Evolutionary conservation across 2,888 invertebrate species (phyloP), one percentile per base, ranked within the genome.

Genomic region (Lithophane leautieri): DNA sequence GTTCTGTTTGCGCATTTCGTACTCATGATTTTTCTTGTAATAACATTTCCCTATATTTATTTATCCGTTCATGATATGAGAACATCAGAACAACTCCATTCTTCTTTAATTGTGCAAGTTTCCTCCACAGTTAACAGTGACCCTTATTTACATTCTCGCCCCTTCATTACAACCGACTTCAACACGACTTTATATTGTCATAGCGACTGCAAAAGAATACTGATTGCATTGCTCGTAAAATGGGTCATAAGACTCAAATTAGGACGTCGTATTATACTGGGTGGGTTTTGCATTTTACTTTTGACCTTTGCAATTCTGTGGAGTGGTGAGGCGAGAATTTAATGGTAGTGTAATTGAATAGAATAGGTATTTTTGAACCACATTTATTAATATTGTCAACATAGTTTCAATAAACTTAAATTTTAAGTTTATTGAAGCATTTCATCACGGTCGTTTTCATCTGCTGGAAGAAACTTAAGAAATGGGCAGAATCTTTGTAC

Each of bases 221-320:
- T 82, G 80, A 87, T 87, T 86, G 83, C 72, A 75, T 71, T 74
- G n/a, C 63, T 58, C 28, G 70, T 62, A 65, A 87, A 86, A 71
- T 72, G 61, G 79, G 74, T 73, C 81, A 67, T 76, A 73, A 83
- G 76, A 69, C 40, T 61, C 28, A 66, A 75, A 52, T 65, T 60
- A 76, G 63, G 44, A 71, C 58, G 66, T 67, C 58, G 50, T 44
- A 58, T 70, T 67, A 40, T n/a, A 40, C 9, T 56, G 34, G 28
- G 19, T 52, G 60, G 8, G 12, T 28, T 74, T 44, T 44, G 19
- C 11, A 22, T 60, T 44, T 74, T 47, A 40, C 50, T 52, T 63
- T 63, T 73, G 40, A 50, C 25, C 22, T 50, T 25, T 34, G 1
- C 4, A 1, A 16, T 58, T 25, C 2, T 63, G 1, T 34, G 6